Evolutionary conservation across 2,113 vertebrate species (phyloP), one percentile per base, ranked within the genome.

Genomic region (Takifugu flavidus): DNA sequence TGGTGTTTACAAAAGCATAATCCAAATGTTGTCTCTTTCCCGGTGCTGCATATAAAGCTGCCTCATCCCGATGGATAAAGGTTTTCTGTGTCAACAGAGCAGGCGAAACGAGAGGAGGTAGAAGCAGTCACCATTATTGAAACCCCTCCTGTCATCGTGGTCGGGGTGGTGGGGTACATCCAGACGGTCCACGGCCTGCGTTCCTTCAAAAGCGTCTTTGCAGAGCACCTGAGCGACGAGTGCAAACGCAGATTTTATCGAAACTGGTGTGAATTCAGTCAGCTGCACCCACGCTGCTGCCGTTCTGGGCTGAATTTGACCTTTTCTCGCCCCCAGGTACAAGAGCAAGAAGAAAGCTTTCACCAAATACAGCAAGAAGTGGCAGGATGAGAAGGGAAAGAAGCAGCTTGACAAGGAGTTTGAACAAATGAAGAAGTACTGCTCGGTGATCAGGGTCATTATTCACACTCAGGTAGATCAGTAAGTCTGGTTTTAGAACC

Each of bases 321-420:
- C 10, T 39, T 49, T 53, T 72, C 82, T 92, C 79, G 2, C 74
- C 75, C 86, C 55, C 86, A 99, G 97, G 96, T 93, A 92, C 88
- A 99, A 98, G 67, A 94, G 95, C 77, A 98, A 98, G 89, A 98
- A 98, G 92, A 99, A 99, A 93, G 97, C 96, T 31, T 98, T 98
- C 83, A 96, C 95, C 65, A 99, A 98, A 31, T 96, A 95, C 83
- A 93, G 93, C 82, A 98, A 97, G 91, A 98, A 96, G 65, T 98
- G 97, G 97, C 95, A 98, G 86, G 94, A 98, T 57, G 95, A 98
- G 0, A 92, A 93, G 0, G 96, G 97, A 84, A 98, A 98, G 91
- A 96, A 96, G 65, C 95, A 96, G 78, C 82, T 98, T 83, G 93
- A 98, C 79, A 98, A 96, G 75, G 96, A 99, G 86, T 95, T 98